These are phyloP conservation scores for Lutra lutra DNA, from an alignment of 2,797 vertebrate genomes.

Conservation along the genomic window DNA sequence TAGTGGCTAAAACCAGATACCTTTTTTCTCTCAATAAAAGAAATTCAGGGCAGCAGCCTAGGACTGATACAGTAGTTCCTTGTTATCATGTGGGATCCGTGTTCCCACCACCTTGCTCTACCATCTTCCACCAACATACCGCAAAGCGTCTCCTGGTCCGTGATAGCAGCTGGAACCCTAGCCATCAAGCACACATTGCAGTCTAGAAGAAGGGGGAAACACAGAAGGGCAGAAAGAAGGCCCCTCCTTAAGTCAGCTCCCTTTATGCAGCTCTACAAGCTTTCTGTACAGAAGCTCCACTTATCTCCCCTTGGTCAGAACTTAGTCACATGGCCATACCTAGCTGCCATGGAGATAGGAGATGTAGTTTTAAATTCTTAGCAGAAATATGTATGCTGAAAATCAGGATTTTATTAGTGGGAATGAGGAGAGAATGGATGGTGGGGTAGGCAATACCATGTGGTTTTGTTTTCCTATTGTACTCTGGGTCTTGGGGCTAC, in stretches of 20 bases:
- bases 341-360: neutral
- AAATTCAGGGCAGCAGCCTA: neutral
- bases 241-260: neutral
- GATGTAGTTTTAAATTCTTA: constrained; percentile 31
- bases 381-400: constrained; percentile 16
- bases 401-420: constrained; percentile 15
- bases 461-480: constrained; percentile 34
- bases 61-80: neutral
- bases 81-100: neutral
- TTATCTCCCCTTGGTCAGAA: constrained; percentile 24
- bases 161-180: neutral
- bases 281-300: neutral
- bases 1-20: neutral
- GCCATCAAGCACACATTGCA: neutral
- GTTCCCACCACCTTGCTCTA: neutral
- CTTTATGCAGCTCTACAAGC: neutral
- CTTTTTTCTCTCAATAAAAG: neutral
- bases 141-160: neutral
- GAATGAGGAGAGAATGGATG: neutral
- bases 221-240: neutral
- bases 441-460: neutral
- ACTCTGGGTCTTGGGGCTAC: constrained; percentile 39
- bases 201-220: neutral
- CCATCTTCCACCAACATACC: neutral
- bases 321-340: neutral